Evolutionary conservation across 2,113 vertebrate species (phyloP), one percentile per base, ranked within the genome.

Genomic region (Chaetops frenatus): DNA sequence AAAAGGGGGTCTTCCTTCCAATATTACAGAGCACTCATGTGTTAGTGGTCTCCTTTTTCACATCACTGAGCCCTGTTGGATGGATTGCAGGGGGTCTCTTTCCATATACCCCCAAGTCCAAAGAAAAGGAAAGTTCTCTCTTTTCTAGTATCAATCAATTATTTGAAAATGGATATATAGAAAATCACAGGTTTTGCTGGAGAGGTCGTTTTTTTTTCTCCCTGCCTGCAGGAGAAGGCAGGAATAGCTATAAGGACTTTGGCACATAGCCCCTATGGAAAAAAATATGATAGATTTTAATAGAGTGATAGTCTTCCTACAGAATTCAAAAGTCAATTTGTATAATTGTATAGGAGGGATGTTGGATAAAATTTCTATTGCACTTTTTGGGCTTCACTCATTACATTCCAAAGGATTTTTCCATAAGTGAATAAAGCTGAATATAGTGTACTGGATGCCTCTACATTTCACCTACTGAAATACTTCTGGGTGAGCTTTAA

Each of bases 1-100:
- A 94, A 91, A 90, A 94, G 40, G 74, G 87, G 92, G 81, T 94
- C 95, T 96, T 38, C 40, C 48, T 90, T 96, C 94, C 96, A 98
- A 93, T 86, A 64, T 87, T 91, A 69, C 81, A 72, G n/a, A 91
- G 42, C 27, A 64, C 76, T 64, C 8, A 70, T 88, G 73, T 95
- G 93, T 48, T 86, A 79, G 92, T 64, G 66, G 92, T 60, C 65
- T 82, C 56, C 11, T 62, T 69, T 28, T 61, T 56, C 81, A 84
- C 92, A 67, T 42, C 42, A 70, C 86, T 91, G 64, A 83, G 73
- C 51, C 29, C 79, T 88, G 17, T 71, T 96, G 94, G 93, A 96
- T 51, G 61, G 64, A 50, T 82, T 87, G 86, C 86, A 91, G 89
- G 91, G 84, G 90, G 92, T 94, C 47, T 91, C 57, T 86, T 96